Conservation (phyloP, 2,113 vertebrate species). For the Panurus biarmicus region DNA sequence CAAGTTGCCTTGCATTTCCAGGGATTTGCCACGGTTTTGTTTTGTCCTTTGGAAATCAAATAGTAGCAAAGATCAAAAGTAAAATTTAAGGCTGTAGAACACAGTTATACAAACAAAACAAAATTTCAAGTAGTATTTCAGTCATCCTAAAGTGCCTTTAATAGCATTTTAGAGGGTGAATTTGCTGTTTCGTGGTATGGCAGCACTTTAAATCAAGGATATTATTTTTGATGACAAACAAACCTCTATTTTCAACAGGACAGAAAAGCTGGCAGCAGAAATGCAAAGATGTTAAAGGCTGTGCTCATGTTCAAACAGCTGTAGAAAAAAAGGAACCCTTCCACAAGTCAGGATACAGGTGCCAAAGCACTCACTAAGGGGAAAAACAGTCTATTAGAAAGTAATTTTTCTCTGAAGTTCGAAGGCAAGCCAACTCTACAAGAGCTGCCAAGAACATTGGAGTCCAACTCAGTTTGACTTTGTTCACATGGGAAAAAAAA, state of each 20-base stretch:
- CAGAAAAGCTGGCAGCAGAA: neutral
- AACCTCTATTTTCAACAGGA: neutral
- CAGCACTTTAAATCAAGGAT: neutral
- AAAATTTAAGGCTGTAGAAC: neutral
- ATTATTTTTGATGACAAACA: neutral
- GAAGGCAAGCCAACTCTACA: neutral
- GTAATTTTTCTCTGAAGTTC: neutral
- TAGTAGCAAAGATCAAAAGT: neutral
- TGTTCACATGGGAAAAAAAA: neutral
- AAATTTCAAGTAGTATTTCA: neutral
- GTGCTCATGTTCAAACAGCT: neutral
- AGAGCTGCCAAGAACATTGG: conserved; percentile 11
- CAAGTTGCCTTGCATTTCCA: neutral
- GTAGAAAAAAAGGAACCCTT: neutral
- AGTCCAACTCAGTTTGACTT: neutral
- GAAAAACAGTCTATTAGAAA: conserved; percentile 19
- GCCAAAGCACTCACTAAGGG: neutral
- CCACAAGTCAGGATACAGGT: neutral
- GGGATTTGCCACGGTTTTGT: neutral
- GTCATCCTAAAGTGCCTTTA: neutral
- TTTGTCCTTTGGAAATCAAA: neutral
- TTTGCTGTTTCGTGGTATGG: neutral
- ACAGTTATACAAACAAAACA: neutral
- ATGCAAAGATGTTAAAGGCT: neutral
- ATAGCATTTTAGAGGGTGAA: neutral